These are phyloP conservation scores for Caenorhabditis zanzibari DNA, from an alignment of 2,888 invertebrate species.

Conservation along the genomic window DNA sequence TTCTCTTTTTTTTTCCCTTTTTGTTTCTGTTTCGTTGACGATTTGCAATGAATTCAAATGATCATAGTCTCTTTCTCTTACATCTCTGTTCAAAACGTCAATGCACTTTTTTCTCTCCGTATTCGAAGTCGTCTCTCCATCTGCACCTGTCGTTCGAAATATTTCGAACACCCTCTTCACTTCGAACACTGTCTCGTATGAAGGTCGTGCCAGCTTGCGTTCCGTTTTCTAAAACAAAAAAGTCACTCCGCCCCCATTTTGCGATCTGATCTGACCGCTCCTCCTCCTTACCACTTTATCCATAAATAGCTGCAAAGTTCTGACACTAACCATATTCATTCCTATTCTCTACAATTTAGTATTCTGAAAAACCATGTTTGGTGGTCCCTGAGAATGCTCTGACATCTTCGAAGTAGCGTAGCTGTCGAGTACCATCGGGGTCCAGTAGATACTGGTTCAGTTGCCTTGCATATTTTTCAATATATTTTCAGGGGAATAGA, in stretches of 20 bases:
- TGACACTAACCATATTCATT: neutral
- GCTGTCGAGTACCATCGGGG: constrained; percentile 22
- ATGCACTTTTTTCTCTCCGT: constrained; percentile 27
- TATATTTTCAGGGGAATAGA: too few species aligned
- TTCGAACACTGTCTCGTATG: constrained; percentile 7
- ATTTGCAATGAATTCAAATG: constrained; percentile 16
- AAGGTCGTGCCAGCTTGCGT: constrained; percentile 52
- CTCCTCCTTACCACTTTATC: neutral
- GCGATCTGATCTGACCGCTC: constrained; percentile 4
- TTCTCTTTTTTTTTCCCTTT: neutral
- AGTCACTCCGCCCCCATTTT: constrained; percentile 23
- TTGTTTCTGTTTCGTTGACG: neutral
- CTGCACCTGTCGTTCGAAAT: constrained; percentile 41
- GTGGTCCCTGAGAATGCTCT: constrained; percentile 45
- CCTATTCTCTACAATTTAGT: neutral
- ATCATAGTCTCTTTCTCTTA: constrained; percentile 2
- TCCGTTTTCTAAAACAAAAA: constrained; percentile 34
- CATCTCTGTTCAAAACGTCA: constrained; percentile 5
- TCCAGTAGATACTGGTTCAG: constrained; percentile 3
- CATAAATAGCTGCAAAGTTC: constrained; percentile 12
- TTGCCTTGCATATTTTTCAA: neutral
- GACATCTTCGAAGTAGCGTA: constrained; percentile 17
- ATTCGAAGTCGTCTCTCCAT: constrained; percentile 22
- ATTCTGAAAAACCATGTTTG: constrained; percentile 6
- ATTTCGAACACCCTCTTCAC: constrained; percentile 4